phyloP scores from a whole-genome alignment of 2,797 vertebrate genomes.

The Sylvilagus floridanus region DNA sequence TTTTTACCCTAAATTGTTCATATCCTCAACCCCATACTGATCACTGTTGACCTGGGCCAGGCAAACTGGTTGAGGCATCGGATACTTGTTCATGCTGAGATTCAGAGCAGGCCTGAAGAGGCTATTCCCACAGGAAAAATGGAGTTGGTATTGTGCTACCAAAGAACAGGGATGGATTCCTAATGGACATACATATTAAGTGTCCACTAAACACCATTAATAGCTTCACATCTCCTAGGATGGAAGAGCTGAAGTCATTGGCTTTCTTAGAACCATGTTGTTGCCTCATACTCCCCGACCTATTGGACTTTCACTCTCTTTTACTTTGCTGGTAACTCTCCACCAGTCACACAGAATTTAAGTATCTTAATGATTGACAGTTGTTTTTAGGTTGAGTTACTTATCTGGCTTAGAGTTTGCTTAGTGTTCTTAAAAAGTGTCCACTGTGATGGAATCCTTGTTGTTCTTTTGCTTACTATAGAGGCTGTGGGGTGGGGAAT shows the following conservation, averaged over 20 bases:
- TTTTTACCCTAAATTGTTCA: background rate
- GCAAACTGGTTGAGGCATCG: background rate
- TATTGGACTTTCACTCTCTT: background rate
- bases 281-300: background rate
- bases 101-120: background rate
- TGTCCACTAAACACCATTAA: background rate
- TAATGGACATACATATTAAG: background rate
- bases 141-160: background rate
- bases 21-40: background rate
- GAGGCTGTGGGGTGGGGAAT: background rate
- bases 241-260: background rate
- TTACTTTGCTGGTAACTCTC: background rate
- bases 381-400: background rate
- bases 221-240: background rate
- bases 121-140: background rate
- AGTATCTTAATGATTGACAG: background rate
- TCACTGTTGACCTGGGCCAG: background rate
- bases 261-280: background rate
- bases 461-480: background rate
- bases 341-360: background rate
- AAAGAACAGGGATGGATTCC: conserved; percentile 33
- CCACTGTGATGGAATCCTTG: background rate
- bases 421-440: background rate
- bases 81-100: background rate
- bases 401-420: background rate